Percentiles rank a stretch among this genome's conserved stretches.
Evolutionary conservation across 92 coral and sea anemone genomes (phyloP).

Genomic region (Paragorgia papillata): DNA sequence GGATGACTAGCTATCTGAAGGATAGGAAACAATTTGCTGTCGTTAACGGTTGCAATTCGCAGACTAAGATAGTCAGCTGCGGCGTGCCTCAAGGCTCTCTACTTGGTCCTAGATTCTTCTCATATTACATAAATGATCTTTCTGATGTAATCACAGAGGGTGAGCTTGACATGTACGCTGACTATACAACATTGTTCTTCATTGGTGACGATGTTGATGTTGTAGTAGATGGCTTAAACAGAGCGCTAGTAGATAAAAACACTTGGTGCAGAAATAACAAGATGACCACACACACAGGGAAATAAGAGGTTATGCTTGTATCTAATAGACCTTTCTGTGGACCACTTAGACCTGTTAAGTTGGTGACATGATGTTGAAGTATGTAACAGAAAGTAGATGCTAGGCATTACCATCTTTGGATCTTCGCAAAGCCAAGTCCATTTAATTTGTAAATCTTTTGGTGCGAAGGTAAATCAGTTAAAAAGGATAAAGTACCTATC

Average conservation of each 20-base stretch:
- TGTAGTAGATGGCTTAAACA: constrained; percentile 50
- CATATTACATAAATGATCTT: constrained; percentile 48
- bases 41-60: constrained; percentile 34
- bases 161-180: constrained; percentile 49
- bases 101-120: constrained; percentile 53
- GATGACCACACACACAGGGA: constrained; percentile 46
- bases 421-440: too few species aligned
- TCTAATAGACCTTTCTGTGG: too few species aligned
- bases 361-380: too few species aligned
- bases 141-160: constrained; percentile 52
- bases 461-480: too few species aligned
- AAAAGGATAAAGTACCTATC: too few species aligned
- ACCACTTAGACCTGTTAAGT: too few species aligned
- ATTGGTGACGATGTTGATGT: constrained; percentile 47
- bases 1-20: constrained; percentile 40
- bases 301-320: constrained; percentile 59
- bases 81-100: constrained; percentile 59
- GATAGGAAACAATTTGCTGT: constrained; percentile 47
- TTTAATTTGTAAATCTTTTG: too few species aligned
- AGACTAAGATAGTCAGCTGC: constrained; percentile 28
- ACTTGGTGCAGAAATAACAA: constrained; percentile 57
- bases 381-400: too few species aligned
- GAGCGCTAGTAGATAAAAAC: constrained; percentile 35
- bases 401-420: too few species aligned
- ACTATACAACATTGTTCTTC: constrained; percentile 45